phyloP scores from a whole-genome alignment of 1,140 invertebrate genomes.

The Pseudomyrmex flavicornis region DNA sequence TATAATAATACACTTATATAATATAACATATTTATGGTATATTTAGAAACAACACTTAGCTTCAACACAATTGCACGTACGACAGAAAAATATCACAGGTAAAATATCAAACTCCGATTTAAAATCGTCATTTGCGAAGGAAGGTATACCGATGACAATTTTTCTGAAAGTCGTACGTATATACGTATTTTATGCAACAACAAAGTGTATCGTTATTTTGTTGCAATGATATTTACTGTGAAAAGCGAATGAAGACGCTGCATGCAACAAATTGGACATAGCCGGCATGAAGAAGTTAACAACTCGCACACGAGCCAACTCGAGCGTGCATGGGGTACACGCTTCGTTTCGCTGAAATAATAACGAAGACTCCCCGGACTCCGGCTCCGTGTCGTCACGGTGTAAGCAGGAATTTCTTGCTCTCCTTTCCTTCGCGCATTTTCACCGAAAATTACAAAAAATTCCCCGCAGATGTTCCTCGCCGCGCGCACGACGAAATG shows the following conservation, averaged over 20 bases:
- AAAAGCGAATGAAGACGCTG: constrained; percentile 58
- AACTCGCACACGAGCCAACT: constrained; percentile 62
- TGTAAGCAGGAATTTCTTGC: constrained; percentile 60
- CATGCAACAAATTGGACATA: constrained; percentile 59
- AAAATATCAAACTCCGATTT: too few relatives aligned
- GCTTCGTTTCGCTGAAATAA: constrained; percentile 66
- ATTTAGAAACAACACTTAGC: too few relatives aligned
- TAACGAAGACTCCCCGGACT: constrained; percentile 50
- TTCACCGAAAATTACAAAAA: constrained; percentile 62
- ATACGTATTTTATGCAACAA: constrained; percentile 42
- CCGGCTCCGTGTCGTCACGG: constrained; percentile 52
- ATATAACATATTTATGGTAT: too few relatives aligned
- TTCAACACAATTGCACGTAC: too few relatives aligned
- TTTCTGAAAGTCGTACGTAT: neutral
- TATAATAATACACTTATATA: too few relatives aligned
- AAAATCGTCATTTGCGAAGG: too few relatives aligned
- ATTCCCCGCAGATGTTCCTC: neutral
- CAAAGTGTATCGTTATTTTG: constrained; percentile 23
- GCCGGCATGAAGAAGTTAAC: constrained; percentile 49
- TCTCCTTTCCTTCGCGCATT: constrained; percentile 52
- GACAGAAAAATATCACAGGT: too few relatives aligned
- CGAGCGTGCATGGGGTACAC: constrained; percentile 53
- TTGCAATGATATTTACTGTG: constrained; percentile 59
- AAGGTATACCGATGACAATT: too few relatives aligned
- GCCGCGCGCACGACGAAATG: too few relatives aligned